Conservation (phyloP, 2,113 vertebrate genomes). For the Amazona vittata region DNA sequence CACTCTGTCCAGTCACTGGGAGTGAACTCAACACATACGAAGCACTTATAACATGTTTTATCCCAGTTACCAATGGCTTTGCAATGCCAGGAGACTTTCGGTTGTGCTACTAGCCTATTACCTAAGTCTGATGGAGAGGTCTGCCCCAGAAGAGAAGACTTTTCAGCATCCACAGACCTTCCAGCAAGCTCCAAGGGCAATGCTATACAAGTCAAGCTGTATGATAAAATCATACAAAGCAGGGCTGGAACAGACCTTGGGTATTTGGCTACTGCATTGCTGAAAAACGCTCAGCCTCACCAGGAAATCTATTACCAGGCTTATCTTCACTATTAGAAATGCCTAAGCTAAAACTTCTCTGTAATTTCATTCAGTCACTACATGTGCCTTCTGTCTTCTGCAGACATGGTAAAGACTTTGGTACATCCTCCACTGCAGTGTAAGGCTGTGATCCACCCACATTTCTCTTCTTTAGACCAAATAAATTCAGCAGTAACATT, state of each 20-base stretch:
- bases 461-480: neutral
- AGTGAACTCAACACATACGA: neutral
- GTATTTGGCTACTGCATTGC: neutral
- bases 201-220: neutral
- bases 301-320: neutral
- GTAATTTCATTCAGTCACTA: neutral
- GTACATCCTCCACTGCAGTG: fast-evolving
- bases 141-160: neutral
- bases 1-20: neutral
- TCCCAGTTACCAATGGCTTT: neutral
- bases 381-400: neutral
- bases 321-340: neutral
- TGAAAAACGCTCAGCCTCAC: neutral
- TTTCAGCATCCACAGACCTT: neutral
- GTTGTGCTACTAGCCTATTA: neutral
- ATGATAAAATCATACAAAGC: neutral
- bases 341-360: neutral
- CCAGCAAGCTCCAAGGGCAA: neutral
- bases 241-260: neutral
- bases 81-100: neutral
- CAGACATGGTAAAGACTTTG: neutral
- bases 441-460: neutral
- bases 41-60: neutral
- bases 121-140: neutral
- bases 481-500: neutral